Evolutionary conservation across 2,797 vertebrate species (phyloP), one percentile per base, ranked within the genome.

Genomic region (Botia almorhae): DNA sequence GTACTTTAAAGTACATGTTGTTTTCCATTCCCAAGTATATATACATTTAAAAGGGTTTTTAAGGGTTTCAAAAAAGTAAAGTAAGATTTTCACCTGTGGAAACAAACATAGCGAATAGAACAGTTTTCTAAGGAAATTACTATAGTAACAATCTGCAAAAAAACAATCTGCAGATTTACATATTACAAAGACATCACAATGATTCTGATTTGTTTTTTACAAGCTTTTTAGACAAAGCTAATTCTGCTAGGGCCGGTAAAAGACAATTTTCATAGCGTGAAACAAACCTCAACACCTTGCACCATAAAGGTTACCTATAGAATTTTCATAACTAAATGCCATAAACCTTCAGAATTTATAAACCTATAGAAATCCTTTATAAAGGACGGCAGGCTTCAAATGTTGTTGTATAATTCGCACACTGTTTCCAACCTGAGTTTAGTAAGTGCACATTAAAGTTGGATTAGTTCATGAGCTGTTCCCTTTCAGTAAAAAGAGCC

Each of bases 401-500:
- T 58, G 7, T 64, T 1, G 1, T 17, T 64, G 7, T 16, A 39
- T 64, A 36, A 39, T 33, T 48, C 53, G 23, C 10, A 43, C 56
- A 29, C 23, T 33, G 21, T 69, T 21, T 63, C 56, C 29, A 2
- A 23, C 58, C 53, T 78, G 80, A 68, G 48, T 82, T 69, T 68
- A 56, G 17, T 46, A 14, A 5, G 46, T 53, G 21, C 70, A 64
- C 43, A 70, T 83, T 74, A 61, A 8, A 69, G 63, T 78, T 64
- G 67, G 33, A 82, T 84, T 50, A 80, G 74, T 74, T 50, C 11
- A 26, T 29, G 51, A 65, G 74, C 68, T 61, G 17, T 71, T 72
- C 70, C n/a, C 56, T 67, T 64, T 10, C 19, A n/a, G 68, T 78
- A n/a, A 82, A 81, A 75, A 76, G 67, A 63, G 43, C 53, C 53